Conservation (phyloP, 2,113 vertebrate genomes). For the Alouatta palliata region DNA sequence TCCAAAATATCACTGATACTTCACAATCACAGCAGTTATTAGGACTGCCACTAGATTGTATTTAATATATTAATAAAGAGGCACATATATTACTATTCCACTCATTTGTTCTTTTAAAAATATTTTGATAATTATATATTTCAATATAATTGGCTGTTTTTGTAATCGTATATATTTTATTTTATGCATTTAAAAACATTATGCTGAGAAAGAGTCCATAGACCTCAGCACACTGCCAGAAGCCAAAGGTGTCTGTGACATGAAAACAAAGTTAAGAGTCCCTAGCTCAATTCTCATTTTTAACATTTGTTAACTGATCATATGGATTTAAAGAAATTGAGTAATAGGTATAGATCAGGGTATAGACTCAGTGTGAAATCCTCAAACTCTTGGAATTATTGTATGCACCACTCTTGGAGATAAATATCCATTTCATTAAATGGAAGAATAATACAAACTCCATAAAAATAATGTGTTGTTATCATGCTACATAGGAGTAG, state of each 20-base stretch:
- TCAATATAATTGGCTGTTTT: conserved; percentile 19
- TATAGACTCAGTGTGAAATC: neutral
- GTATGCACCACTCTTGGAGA: neutral
- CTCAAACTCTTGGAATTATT: neutral
- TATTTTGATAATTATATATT: neutral
- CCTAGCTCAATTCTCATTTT: neutral
- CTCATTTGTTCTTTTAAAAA: neutral
- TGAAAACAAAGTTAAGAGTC: neutral
- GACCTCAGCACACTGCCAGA: neutral
- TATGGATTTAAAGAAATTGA: neutral
- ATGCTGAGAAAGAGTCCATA: neutral
- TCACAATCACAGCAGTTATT: conserved; percentile 5
- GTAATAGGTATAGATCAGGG: neutral
- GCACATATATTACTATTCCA: conserved; percentile 3
- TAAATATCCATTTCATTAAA: neutral
- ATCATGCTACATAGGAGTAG: neutral
- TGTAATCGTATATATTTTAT: conserved; percentile 38
- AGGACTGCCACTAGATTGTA: neutral
- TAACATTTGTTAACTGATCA: conserved; percentile 19
- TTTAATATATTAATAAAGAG: conserved; percentile 28
- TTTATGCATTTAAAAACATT: conserved; percentile 31
- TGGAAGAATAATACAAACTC: neutral
- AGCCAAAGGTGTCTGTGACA: neutral
- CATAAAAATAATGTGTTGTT: neutral
- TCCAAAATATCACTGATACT: conserved; percentile 17